phyloP scores from a whole-genome alignment of 2,888 invertebrate genomes.

The Tenthredo notha region DNA sequence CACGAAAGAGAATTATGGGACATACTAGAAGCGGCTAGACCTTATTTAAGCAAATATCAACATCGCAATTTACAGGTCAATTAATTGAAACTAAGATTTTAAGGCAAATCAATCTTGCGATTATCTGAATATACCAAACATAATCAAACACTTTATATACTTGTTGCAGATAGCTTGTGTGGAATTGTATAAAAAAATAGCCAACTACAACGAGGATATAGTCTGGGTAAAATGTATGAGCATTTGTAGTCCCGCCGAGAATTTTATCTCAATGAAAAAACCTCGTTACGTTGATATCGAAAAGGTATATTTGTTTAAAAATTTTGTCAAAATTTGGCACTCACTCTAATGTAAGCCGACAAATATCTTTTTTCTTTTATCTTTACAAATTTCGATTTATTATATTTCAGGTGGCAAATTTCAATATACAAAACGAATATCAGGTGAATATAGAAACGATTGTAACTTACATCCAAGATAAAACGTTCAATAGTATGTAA shows the following conservation, averaged over 20 bases:
- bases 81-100: constrained; percentile 14
- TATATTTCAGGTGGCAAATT: constrained; percentile 60
- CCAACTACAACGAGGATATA: constrained; percentile 78
- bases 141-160: neutral
- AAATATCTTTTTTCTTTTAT: neutral
- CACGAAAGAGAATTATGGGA: constrained; percentile 77
- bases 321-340: neutral
- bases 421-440: constrained; percentile 64
- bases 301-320: neutral
- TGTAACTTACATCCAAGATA: constrained; percentile 65
- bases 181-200: constrained; percentile 80
- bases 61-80: constrained; percentile 83
- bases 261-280: neutral
- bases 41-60: constrained; percentile 83
- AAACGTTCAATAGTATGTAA: constrained; percentile 51
- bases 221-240: constrained; percentile 74
- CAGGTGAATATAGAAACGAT: constrained; percentile 67
- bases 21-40: constrained; percentile 77
- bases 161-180: constrained; percentile 79
- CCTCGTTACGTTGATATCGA: neutral
- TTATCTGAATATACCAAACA: neutral
- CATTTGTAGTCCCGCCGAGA: constrained; percentile 66
- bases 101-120: neutral
- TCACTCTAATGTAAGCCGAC: neutral
- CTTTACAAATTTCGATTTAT: constrained; percentile 47